A percentile compares a stretch with the other conserved stretches of the same genome.
Conservation (phyloP, 1,140 invertebrate genomes). For the Olivierus martensii region DNA sequence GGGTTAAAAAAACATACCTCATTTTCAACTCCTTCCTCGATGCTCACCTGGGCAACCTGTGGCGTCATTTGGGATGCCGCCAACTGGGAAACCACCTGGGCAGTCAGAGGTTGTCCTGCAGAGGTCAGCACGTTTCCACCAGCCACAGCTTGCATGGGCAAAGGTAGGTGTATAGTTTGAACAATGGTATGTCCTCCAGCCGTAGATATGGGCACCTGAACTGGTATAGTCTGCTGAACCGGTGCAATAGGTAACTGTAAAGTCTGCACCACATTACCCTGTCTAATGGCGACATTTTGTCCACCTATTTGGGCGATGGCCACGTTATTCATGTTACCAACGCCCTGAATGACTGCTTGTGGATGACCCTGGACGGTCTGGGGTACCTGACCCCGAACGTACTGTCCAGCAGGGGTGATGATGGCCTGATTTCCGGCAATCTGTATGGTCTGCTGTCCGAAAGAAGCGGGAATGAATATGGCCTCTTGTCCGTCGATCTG, state of each 20-base stretch:
- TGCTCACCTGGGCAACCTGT: conserved; percentile 6
- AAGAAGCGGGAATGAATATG: conserved; percentile 54
- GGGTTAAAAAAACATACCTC: too few relatives aligned
- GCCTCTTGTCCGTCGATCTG: conserved; percentile 86
- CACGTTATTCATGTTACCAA: conserved; percentile 16
- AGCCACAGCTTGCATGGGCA: conserved; percentile 45
- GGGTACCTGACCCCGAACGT: conserved; percentile 37
- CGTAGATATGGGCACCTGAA: conserved; percentile 80
- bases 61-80: conserved; percentile 11
- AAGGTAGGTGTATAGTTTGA: conserved; percentile 80
- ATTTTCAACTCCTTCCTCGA: too few relatives aligned
- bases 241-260: conserved; percentile 48
- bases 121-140: conserved; percentile 33
- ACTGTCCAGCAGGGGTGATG: conserved; percentile 43
- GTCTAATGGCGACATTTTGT: conserved; percentile 59
- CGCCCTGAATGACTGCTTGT: conserved; percentile 29
- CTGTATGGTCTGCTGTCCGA: conserved; percentile 24
- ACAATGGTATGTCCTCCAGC: conserved; percentile 81
- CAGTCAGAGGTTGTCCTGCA: conserved; percentile 27
- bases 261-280: conserved; percentile 36
- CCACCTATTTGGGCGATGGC: conserved; percentile 30
- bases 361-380: conserved; percentile 36
- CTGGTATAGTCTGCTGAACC: conserved; percentile 67
- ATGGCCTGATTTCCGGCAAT: conserved; percentile 32
- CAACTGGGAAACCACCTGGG: conserved; percentile 12